These are phyloP conservation scores for Eurystomus gularis DNA, from an alignment of 2,113 vertebrate genomes.

Conservation along the genomic window DNA sequence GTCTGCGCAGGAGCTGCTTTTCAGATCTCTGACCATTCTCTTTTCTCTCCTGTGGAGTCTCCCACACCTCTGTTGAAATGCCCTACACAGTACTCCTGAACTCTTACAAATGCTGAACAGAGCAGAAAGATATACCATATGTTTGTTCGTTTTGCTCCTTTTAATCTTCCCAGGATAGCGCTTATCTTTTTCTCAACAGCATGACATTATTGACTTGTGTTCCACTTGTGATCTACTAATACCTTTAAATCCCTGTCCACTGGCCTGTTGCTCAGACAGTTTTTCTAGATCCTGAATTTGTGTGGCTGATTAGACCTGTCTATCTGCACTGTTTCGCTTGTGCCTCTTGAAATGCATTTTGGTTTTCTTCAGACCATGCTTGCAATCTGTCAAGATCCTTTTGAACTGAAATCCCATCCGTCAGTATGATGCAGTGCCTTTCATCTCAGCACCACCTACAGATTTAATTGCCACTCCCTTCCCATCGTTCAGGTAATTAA, in stretches of 20 bases:
- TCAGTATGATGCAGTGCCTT: neutral
- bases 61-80: neutral
- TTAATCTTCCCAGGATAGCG: constrained; percentile 24
- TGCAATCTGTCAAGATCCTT: constrained; percentile 12
- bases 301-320: constrained; percentile 14
- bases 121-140: neutral
- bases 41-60: neutral
- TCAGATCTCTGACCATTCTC: neutral
- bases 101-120: neutral
- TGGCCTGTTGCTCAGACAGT: constrained; percentile 15
- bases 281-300: constrained; percentile 25
- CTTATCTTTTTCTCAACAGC: constrained; percentile 52
- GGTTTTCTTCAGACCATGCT: neutral
- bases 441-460: neutral
- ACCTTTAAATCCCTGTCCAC: constrained; percentile 45
- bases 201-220: constrained; percentile 51
- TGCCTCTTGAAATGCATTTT: constrained; percentile 19
- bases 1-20: neutral
- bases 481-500: neutral
- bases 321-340: neutral
- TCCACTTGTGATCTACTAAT: constrained; percentile 59
- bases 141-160: neutral
- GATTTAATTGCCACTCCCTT: neutral
- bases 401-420: neutral
- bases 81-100: neutral